phyloP scores from a whole-genome alignment of 1,140 invertebrate genomes.

The Aphidius gifuensis region DNA sequence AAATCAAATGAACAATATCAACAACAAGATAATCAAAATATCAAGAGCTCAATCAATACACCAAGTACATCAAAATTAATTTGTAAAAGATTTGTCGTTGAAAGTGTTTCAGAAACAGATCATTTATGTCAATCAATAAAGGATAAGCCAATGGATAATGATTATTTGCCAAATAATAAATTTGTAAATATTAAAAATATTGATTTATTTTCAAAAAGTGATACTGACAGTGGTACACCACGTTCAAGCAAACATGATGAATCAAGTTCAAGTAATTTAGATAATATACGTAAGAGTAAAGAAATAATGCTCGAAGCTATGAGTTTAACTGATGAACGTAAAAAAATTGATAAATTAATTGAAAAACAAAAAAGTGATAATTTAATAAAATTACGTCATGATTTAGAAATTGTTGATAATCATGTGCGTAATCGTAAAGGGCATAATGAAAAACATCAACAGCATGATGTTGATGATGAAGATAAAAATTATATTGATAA shows the following conservation, averaged over 20 bases:
- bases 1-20: not conserved
- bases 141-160: slow-evolving; percentile 35
- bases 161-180: slow-evolving; percentile 33
- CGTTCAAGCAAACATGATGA: slow-evolving; percentile 30
- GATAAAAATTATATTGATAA: slow-evolving; percentile 27
- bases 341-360: too few species aligned
- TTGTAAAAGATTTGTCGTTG: slow-evolving; percentile 45
- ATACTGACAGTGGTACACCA: slow-evolving; percentile 34
- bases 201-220: slow-evolving; percentile 44
- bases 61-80: slow-evolving; percentile 30
- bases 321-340: too few species aligned
- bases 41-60: not conserved
- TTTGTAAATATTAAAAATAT: slow-evolving; percentile 46
- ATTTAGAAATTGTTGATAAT: slow-evolving; percentile 19
- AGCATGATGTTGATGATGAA: not conserved
- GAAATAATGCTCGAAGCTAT: too few species aligned
- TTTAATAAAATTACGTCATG: slow-evolving; percentile 27
- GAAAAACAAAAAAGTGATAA: slow-evolving; percentile 17
- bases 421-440: slow-evolving; percentile 13
- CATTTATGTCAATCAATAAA: slow-evolving; percentile 43
- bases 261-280: slow-evolving; percentile 28
- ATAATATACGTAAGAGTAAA: too few species aligned
- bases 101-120: slow-evolving; percentile 49
- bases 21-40: not conserved
- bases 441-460: too few species aligned